Evolutionary conservation across 2,797 vertebrate genomes (phyloP).

Genomic region (Lacerta agilis): DNA sequence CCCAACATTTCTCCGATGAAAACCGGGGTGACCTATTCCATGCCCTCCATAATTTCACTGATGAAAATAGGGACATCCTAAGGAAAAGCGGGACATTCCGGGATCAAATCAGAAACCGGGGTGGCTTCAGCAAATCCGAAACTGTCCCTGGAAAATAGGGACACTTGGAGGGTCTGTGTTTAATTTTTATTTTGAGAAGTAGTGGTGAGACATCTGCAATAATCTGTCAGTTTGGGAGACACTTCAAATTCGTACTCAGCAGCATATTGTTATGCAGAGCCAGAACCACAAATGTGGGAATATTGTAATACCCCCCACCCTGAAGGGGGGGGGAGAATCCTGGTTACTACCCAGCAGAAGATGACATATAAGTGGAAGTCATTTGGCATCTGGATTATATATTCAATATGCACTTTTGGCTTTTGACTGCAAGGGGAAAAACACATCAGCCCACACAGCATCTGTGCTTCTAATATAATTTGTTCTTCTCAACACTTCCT

Average conservation of each 20-base stretch:
- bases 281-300: constrained; percentile 9
- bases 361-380: constrained; percentile 38
- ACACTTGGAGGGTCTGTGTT: not conserved
- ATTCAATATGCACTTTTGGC: constrained; percentile 48
- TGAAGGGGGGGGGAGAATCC: not conserved
- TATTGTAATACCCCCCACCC: constrained; percentile 1
- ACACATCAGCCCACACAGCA: constrained; percentile 41
- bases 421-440: constrained; percentile 36
- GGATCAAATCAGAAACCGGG: too few relatives aligned
- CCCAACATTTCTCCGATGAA: too few relatives aligned
- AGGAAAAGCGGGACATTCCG: too few relatives aligned
- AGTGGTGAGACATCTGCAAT: not conserved
- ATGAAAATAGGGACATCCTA: too few relatives aligned
- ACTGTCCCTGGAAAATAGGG: too few relatives aligned
- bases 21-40: too few relatives aligned
- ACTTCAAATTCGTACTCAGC: not conserved
- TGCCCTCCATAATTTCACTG: too few relatives aligned
- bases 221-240: not conserved
- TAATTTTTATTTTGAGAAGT: not conserved
- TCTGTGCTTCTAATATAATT: constrained; percentile 50
- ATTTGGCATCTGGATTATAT: constrained; percentile 43
- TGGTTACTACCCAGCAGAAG: constrained; percentile 26
- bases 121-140: too few relatives aligned
- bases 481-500: constrained; percentile 48
- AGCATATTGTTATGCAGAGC: not conserved